Evolutionary conservation across 1,140 invertebrate species (phyloP), one percentile per base, ranked within the genome.

Genomic region (Bombus vancouverensis): DNA sequence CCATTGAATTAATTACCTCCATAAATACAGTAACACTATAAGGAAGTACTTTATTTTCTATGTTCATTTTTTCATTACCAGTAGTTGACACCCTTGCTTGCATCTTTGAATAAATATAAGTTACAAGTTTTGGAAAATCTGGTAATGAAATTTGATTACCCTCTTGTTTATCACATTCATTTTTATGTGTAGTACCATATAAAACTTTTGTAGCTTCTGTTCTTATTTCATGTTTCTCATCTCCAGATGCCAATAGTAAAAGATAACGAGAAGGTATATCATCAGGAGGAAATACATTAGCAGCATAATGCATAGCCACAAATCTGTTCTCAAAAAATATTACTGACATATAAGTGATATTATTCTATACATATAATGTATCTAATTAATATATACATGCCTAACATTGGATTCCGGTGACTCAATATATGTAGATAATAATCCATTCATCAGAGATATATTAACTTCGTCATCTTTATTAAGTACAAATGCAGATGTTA

Each of bases 181-280:
- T 96, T 89, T 95, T 94, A 84, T 96, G 95, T 37, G 94, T 92
- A 75, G 95, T 95, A 0, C 96, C 96, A 92, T 97, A 98, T 3
- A 98, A 92, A 87, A 96, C 96, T 95, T 97, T 97, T 66, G 96
- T 93, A 28, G 97, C 97, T 95, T 98, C 97, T 28, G 95, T 95
- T 84, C 96, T 96, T 13, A 98, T 97, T 91, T 98, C 98, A 83
- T 97, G 97, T 94, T 98, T 97, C 44, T 97, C 96, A 93, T 99
- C 98, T 59, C 98, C 98, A 90, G 97, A 97, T 22, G 98, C 98
- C 39, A 98, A 92, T n/a, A 99, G 95, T 59, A 99, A 95, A 28
- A 98, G 95, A 93, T 98, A 98, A 89, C 98, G 96, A 3, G 98
- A 98, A 4, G 98, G 97, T 4, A 98, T 96, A 93, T 98, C 97